Percentiles rank a stretch among this genome's conserved stretches.
These are phyloP conservation scores for Nipponia nippon DNA, from an alignment of 2,113 vertebrate species.

Conservation along the genomic window DNA sequence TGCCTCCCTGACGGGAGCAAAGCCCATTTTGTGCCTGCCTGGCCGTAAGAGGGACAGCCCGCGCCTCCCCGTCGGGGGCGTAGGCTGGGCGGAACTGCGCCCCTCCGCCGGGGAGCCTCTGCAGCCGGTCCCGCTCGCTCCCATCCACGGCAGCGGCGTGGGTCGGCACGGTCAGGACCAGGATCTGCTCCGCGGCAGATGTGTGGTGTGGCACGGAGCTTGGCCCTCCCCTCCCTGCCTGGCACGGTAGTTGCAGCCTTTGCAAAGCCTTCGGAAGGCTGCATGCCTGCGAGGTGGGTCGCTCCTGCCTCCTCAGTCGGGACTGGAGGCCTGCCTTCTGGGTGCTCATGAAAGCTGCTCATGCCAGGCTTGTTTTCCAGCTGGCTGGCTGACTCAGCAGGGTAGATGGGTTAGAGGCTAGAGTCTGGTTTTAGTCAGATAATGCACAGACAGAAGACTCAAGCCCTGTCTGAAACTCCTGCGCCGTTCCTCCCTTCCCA, in stretches of 20 bases:
- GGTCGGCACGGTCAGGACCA: background rate
- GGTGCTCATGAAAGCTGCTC: background rate
- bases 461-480: background rate
- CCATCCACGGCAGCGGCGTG: rapidly evolving
- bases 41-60: background rate
- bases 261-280: background rate
- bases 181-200: background rate
- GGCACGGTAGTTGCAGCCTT: background rate
- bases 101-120: too few species aligned
- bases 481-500: rapidly evolving
- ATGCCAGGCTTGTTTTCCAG: background rate
- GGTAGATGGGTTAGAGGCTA: background rate
- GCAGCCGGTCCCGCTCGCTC: rapidly evolving
- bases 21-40: too few species aligned
- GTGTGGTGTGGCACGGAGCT: too few species aligned
- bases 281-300: rapidly evolving
- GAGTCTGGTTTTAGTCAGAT: background rate
- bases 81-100: background rate
- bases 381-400: background rate
- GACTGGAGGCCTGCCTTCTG: rapidly evolving
- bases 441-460: background rate
- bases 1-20: background rate
- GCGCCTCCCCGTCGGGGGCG: rapidly evolving
- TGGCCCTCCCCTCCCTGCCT: too few species aligned
- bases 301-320: background rate